Evolutionary conservation across 1,140 invertebrate genomes (phyloP).

Genomic region (Drosophila rufa): DNA sequence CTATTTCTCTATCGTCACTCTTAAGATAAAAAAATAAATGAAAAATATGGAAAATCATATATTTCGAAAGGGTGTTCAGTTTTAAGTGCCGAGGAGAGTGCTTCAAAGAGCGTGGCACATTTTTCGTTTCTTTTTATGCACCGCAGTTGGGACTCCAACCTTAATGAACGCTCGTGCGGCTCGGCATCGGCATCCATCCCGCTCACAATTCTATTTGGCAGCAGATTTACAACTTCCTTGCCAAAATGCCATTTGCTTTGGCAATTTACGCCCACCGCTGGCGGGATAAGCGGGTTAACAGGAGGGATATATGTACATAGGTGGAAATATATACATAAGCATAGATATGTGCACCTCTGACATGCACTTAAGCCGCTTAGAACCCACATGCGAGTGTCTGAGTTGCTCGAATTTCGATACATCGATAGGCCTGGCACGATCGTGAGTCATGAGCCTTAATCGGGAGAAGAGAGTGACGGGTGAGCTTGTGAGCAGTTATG

Average conservation of each 20-base stretch:
- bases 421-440: constrained; percentile 11
- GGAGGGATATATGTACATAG: constrained; percentile 19
- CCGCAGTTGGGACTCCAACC: constrained; percentile 46
- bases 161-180: constrained; percentile 74
- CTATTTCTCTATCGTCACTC: not conserved
- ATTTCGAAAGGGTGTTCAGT: constrained; percentile 15
- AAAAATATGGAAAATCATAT: not conserved
- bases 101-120: not conserved
- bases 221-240: constrained; percentile 82
- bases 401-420: not conserved
- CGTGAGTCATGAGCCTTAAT: constrained; percentile 26
- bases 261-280: constrained; percentile 74
- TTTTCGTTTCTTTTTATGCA: constrained; percentile 32
- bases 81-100: not conserved
- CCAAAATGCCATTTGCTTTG: constrained; percentile 73
- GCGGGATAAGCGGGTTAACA: constrained; percentile 35
- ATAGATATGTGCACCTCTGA: constrained; percentile 19
- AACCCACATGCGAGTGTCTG: constrained; percentile 33
- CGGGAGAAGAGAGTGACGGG: constrained; percentile 19
- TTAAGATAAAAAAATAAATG: no score
- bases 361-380: constrained; percentile 74
- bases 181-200: constrained; percentile 20
- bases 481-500: constrained; percentile 42
- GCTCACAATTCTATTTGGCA: constrained; percentile 78
- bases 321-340: not conserved